Conservation (phyloP, 2,888 invertebrate genomes). For the Apantesis nais region DNA sequence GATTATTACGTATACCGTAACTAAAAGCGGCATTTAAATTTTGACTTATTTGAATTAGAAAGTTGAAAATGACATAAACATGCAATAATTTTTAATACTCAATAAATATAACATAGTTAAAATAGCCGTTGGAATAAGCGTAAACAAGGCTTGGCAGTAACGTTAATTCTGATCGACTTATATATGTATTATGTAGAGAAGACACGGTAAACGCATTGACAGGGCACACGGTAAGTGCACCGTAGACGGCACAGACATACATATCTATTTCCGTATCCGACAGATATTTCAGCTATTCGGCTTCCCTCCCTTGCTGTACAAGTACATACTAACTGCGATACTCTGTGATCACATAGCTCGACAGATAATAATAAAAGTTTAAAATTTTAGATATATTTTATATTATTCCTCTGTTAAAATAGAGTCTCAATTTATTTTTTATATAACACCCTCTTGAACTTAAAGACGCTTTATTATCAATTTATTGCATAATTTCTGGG, state of each 20-base stretch:
- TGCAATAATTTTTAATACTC: background rate
- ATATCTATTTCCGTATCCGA: constrained; percentile 65
- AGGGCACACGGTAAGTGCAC: constrained; percentile 39
- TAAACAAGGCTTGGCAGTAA: background rate
- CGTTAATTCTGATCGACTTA: background rate
- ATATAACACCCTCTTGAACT: constrained; percentile 20
- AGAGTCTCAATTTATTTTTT: background rate
- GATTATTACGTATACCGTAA: background rate
- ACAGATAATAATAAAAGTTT: background rate
- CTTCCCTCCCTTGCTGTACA: constrained; percentile 20
- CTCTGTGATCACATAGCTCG: background rate
- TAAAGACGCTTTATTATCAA: constrained; percentile 31
- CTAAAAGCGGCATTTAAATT: background rate
- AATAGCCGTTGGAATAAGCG: background rate
- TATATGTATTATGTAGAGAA: constrained; percentile 37
- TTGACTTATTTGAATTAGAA: background rate
- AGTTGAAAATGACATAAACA: background rate
- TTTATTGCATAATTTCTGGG: constrained; percentile 40
- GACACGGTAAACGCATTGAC: constrained; percentile 53
- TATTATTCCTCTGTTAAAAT: background rate
- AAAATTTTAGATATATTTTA: background rate
- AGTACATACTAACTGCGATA: constrained; percentile 10
- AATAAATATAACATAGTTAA: background rate
- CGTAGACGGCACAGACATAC: constrained; percentile 45
- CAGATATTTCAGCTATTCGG: constrained; percentile 51